Evolutionary conservation across 1,140 invertebrate genomes (phyloP), one percentile per base, ranked within the genome.

Genomic region (Probaryconus sp.): DNA sequence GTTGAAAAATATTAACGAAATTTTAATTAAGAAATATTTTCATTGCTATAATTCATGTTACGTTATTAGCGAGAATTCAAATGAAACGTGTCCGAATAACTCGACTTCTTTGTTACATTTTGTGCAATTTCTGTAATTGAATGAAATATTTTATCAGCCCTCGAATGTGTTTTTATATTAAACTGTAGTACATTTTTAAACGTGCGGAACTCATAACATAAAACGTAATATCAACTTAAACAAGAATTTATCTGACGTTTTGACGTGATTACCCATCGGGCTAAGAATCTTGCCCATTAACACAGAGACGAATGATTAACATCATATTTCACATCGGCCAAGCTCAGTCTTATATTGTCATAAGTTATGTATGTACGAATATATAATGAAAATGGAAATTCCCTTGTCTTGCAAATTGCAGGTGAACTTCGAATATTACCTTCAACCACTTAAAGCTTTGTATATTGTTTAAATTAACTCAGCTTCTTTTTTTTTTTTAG

Each of bases 361-460:
- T 60, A 69, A 69, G 45, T 69, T 58, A 69, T 50, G 53, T 47
- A 69, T 40, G 47, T 47, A 38, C 65, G 63, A 53, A 69, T 69
- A 45, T 61, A 69, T 69, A 69, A 69, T 53, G 65, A 69, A 60
- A 60, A 53, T 37, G 53, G 55, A 9, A 43, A 63, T 63, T 71
- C 58, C 21, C 50, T 21, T 61, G 43, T 71, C 68, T 58, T 38
- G 30, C 48, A 56, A 63, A 71, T 64, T 71, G 50, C 51, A 63
- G 13, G 30, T 30, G 38, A 61, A 60, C 21, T 55, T 53, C 45
- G 38, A 45, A 53, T 55, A 58, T 58, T 56, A 58, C 7, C 9
- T 42, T 7, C 21, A 24, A 24, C 7, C n/a, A n/a, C n/a, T n/a
- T n/a, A n/a, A n/a, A n/a, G n/a, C 21, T 24, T 24, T 7, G 7